Conservation (phyloP, 2,797 vertebrate species). For the Rhynchonycteris naso region DNA sequence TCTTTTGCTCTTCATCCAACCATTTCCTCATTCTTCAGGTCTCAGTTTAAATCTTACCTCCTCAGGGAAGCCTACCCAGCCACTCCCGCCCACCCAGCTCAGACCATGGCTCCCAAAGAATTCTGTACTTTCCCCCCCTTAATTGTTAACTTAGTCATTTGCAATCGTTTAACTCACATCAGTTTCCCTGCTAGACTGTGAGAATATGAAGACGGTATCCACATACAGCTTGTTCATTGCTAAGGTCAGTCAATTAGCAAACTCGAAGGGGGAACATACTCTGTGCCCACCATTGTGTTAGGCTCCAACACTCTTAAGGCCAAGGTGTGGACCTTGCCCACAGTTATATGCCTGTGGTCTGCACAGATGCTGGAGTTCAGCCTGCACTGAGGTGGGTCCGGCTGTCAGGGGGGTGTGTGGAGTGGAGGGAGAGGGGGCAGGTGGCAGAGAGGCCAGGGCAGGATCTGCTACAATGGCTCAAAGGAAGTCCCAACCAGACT, state of each 20-base stretch:
- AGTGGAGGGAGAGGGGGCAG: background rate
- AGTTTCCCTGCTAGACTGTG: background rate
- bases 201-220: background rate
- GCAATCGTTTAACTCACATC: background rate
- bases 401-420: background rate
- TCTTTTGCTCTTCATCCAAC: background rate
- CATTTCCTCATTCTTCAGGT: background rate
- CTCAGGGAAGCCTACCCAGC: background rate
- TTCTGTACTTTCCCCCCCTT: background rate
- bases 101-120: background rate
- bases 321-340: rapidly evolving
- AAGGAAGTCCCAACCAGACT: background rate
- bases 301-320: background rate
- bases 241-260: background rate
- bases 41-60: background rate
- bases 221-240: background rate
- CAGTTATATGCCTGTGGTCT: background rate
- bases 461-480: background rate
- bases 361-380: background rate
- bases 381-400: background rate
- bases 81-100: background rate
- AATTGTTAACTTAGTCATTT: background rate
- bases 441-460: background rate
- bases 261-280: background rate
- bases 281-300: background rate